phyloP scores from a whole-genome alignment of 2,113 vertebrate species.

The Pangasianodon hypophthalmus region DNA sequence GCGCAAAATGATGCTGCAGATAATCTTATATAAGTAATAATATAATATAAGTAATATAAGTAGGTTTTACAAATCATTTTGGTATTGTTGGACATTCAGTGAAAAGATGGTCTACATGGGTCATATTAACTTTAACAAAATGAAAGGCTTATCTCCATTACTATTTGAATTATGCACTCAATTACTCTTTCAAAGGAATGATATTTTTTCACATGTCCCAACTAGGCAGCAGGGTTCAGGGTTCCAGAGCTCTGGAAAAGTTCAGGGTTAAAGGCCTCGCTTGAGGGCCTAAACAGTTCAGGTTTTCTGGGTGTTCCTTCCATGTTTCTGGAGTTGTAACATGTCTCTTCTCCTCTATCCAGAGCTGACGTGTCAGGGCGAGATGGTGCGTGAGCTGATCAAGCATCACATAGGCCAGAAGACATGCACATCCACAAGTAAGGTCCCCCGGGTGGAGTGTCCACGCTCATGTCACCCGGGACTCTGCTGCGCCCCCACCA shows the following conservation, averaged over 20 bases:
- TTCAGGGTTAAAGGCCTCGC: background rate
- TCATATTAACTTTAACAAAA: background rate
- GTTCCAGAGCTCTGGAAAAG: background rate
- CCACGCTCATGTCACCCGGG: constrained; percentile 76
- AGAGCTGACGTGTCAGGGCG: constrained; percentile 86
- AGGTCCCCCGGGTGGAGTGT: constrained; percentile 85
- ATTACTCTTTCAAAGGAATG: background rate
- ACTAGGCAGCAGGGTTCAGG: background rate
- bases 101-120: background rate
- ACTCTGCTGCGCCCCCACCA: constrained; percentile 86
- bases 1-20: too few species aligned
- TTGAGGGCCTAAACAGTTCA: background rate
- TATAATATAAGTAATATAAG: too few species aligned
- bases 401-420: constrained; percentile 84
- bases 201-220: background rate
- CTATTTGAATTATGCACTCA: background rate
- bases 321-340: background rate
- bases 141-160: background rate
- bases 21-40: too few species aligned
- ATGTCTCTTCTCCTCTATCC: constrained; percentile 32
- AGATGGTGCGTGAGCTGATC: constrained; percentile 85
- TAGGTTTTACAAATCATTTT: background rate
- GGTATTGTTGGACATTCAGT: background rate
- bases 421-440: constrained; percentile 81
- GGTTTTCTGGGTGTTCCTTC: background rate